Percentiles rank a stretch among this genome's conserved stretches.
Evolutionary conservation across 2,113 vertebrate species (phyloP).

Genomic region (human (Homo sapiens)): GRCh38 chr1:191483501-191484000

Average conservation of each 20-base stretch:
- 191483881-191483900: neutral
- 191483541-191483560: too few species aligned
- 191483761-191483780: neutral
- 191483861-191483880: neutral
- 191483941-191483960: neutral
- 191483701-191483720: neutral
- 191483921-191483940: neutral
- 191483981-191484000: neutral
- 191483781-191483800: neutral
- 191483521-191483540: too few species aligned
- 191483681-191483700: neutral
- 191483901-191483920: neutral
- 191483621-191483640: neutral
- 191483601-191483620: neutral
- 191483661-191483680: neutral
- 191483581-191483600: neutral
- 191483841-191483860: neutral
- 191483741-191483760: neutral
- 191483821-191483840: neutral
- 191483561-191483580: neutral
- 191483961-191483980: neutral
- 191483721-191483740: neutral
- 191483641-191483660: neutral
- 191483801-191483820: neutral
- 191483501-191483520: too few species aligned